phyloP scores from a whole-genome alignment of 1,140 invertebrate genomes.

The Trissolcus basalis region DNA sequence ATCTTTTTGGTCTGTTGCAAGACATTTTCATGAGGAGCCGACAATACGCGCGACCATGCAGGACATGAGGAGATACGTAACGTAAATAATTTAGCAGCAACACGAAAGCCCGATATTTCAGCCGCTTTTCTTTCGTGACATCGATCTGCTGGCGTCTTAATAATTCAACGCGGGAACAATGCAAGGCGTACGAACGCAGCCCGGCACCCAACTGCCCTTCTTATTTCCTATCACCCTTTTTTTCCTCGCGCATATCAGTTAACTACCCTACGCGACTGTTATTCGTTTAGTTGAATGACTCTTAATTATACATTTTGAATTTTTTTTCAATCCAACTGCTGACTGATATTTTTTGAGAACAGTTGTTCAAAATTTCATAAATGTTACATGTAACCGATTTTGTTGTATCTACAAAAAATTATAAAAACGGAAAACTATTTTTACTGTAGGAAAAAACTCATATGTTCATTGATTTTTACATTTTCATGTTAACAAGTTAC shows the following conservation, averaged over 20 bases:
- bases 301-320: slow-evolving; percentile 9
- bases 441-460: too few species aligned
- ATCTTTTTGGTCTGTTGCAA: slow-evolving; percentile 8
- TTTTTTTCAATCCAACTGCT: too few species aligned
- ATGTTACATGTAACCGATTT: too few species aligned
- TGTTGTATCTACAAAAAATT: too few species aligned
- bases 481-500: too few species aligned
- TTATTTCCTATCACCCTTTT: slow-evolving; percentile 52
- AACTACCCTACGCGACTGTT: not conserved
- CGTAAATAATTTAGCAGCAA: slow-evolving; percentile 73
- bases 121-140: slow-evolving; percentile 75
- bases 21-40: slow-evolving; percentile 61
- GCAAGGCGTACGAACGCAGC: slow-evolving; percentile 68
- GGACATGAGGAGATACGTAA: slow-evolving; percentile 65
- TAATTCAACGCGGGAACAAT: slow-evolving; percentile 75
- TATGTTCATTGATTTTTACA: too few species aligned
- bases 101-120: slow-evolving; percentile 75
- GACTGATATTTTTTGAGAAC: too few species aligned
- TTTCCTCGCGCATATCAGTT: not conserved
- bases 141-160: slow-evolving; percentile 75
- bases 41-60: slow-evolving; percentile 60
- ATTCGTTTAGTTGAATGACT: slow-evolving; percentile 8
- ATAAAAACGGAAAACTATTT: too few species aligned
- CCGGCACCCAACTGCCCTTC: slow-evolving; percentile 51
- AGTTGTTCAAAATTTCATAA: too few species aligned